Base-by-base conservation (phyloP, 1,140 invertebrate genomes). In the Danaus plexippus region DNA sequence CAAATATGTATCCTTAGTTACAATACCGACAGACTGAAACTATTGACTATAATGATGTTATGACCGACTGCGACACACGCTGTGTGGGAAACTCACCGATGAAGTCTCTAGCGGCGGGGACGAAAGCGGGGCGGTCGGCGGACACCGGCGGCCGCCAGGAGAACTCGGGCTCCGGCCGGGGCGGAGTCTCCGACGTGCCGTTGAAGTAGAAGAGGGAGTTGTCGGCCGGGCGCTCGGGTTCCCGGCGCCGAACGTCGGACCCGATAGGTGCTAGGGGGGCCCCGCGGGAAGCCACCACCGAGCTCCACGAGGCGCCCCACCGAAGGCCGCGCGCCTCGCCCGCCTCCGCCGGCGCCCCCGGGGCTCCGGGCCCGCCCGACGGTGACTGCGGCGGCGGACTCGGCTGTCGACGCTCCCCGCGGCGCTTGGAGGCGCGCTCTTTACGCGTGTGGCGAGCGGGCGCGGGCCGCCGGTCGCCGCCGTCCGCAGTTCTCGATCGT, bases 131-230 rank as follows among this genome's bases (percentile, higher is more conserved):
- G 2, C 56, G 47, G 15, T 67, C 64, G 3, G 63, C 43, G 7
- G 59, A 43, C 9, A 60, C 22, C 15, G 65, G 53, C n/a, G 61
- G 50, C 12, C 57, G 56, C 63, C 69, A 65, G 8, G 58, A 40
- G 56, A 63, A 59, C 43, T 63, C 63, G 22, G 61, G 61, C 47
- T 75, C 75, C 0, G 96, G 96, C 53, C 96, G 89, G 0, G 90
- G 89, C 40, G 97, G 75, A 7, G 52, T 42, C 51, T 57, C 60
- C 18, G 61, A 47, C 15, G 63, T 66, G 13, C 69, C 72, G 62
- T 76, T 77, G 66, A 71, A 80, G 67, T 74, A 77, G 69, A 80
- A 80, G 54, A 80, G 61, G 32, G 73, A 74, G 64, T 74, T 62
- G 63, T 71, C 68, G 47, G 60, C 44, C n/a, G 63, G 56, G 50